Base-by-base conservation (phyloP, 2,113 vertebrate genomes). In the Mesitornis unicolor region DNA sequence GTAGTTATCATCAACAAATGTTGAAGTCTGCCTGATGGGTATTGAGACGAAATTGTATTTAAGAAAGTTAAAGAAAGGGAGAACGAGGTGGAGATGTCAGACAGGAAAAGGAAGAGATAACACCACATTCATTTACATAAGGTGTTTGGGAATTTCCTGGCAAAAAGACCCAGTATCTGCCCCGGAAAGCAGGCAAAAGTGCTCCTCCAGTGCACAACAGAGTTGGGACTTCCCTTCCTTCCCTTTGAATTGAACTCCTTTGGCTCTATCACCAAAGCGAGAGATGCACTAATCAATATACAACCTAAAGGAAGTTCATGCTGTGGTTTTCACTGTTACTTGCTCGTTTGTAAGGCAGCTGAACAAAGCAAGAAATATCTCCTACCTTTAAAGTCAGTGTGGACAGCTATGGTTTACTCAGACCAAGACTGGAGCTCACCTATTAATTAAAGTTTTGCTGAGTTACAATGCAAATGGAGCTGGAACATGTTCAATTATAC, bases 1-100 rank as follows among this genome's bases (percentile, higher is more conserved):
- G 65, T 67, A 96, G 95, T 96, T 98, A 97, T 85, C 81, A 95
- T 96, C 94, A 97, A 94, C 92, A 97, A 96, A 96, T 60, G 64
- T 33, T 96, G 92, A 96, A 95, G 75, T 11, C 78, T 92, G 79
- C 79, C 96, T 96, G 96, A 92, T 60, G 90, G 60, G 90, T 92
- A 96, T 87, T 90, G 95, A 94, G 93, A 95, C 81, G 83, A 93
- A 97, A 95, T 77, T 83, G 54, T 94, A 74, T 95, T 97, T 84
- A 92, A 89, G 92, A 90, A 92, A 96, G 59, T 69, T 95, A 94
- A 90, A 82, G 57, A 65, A 94, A 69, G 29, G 56, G 64, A 78
- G 84, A 83, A 90, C 57, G 50, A 89, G 65, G 59, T 50, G 68
- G 31, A 42, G 53, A 64, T 36, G 43, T 68, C 87, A 77, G 63